Evolutionary conservation across 2,113 vertebrate species (phyloP), one percentile per base, ranked within the genome.

Genomic region (Symphodus melops): DNA sequence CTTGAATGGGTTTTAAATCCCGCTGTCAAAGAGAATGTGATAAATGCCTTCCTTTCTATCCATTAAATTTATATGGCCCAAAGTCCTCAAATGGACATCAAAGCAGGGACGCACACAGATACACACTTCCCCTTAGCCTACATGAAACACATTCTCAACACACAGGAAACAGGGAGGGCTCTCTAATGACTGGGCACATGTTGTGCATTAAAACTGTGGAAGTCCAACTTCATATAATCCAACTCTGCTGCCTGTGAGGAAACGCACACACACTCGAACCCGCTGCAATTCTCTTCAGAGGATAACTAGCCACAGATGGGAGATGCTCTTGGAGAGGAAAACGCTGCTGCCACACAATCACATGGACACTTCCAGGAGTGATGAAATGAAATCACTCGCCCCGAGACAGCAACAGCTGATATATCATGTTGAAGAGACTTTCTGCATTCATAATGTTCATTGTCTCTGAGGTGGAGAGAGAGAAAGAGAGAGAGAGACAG

Each of bases 111-210:
- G 80, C 77, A 82, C 86, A 83, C 81, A 77, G 76, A 54, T 57
- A 64, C 16, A 60, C 48, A 56, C 55, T 53, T 46, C 66, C 57
- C 53, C 42, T 79, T 67, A 72, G 39, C 54, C 79, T 72, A 81
- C 83, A 87, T 86, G 81, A 88, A 86, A 91, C 87, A 84, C 86
- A 77, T 48, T 77, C 81, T 80, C 82, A 79, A 84, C 80, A 83
- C 86, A 87, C 89, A 92, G 87, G 89, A 92, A 92, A 91, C 86
- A 68, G 82, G 84, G 86, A 89, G 90, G 49, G 81, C 85, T 51
- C 75, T 87, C 84, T 84, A 93, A 93, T 93, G 89, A 91, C 84
- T 86, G 86, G 77, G 86, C 92, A 93, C 86, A 92, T 93, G 92
- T 87, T 92, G 85, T 53, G 64, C 90, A 92, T 91, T 92, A 90